A percentile compares a stretch with the other conserved stretches of the same genome.
phyloP scores from a whole-genome alignment of 2,797 vertebrate genomes.

The Sebastiscus tertius region DNA sequence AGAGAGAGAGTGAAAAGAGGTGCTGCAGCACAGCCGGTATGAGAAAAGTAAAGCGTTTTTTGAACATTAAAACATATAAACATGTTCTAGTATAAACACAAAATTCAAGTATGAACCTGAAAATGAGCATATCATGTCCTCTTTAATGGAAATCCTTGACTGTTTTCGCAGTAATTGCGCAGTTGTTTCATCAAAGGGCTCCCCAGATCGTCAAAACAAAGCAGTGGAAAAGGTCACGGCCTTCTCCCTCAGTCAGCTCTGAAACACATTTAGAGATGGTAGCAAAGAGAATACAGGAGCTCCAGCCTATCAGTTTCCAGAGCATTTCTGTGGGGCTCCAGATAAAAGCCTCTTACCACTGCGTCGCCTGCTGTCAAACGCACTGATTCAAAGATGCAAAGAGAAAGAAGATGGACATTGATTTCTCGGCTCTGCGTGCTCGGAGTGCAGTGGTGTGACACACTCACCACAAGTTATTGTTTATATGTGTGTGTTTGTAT shows the following conservation, averaged over 20 bases:
- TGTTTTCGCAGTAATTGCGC: neutral
- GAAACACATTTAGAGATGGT: conserved; percentile 23
- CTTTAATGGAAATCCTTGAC: neutral
- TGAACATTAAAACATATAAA: no score
- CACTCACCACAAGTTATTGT: neutral
- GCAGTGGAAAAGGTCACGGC: conserved; percentile 9
- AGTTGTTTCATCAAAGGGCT: neutral
- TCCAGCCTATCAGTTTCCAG: conserved; percentile 2
- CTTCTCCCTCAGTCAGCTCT: neutral
- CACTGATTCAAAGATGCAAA: conserved; percentile 32
- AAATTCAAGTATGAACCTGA: neutral
- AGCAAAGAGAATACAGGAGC: neutral
- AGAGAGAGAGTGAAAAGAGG: no score
- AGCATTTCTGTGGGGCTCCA: conserved; percentile 16
- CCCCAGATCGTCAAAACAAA: neutral
- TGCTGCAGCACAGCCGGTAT: neutral
- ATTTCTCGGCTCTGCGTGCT: conserved; percentile 36
- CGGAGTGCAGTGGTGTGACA: conserved; percentile 16
- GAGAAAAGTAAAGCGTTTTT: no score
- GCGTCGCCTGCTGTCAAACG: conserved; percentile 31
- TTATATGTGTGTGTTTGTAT: neutral
- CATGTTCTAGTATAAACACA: no score
- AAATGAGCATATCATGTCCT: neutral
- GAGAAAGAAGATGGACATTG: conserved; percentile 49
- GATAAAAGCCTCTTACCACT: conserved; percentile 35